phyloP scores from a whole-genome alignment of 2,113 vertebrate genomes.

The Paracanthobrama guichenoti region DNA sequence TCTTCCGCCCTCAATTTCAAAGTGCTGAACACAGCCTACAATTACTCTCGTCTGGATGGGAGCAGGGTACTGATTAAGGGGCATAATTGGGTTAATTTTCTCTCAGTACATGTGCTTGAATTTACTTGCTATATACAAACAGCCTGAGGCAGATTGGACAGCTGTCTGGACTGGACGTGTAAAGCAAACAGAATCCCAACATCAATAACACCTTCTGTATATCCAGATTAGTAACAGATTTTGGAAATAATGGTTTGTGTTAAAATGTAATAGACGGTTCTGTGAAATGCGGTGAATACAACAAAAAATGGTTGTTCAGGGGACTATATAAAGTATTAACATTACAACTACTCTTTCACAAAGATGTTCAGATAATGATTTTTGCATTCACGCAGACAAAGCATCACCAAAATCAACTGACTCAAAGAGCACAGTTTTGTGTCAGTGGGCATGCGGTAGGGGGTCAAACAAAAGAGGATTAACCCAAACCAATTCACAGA shows the following conservation, averaged over 20 bases:
- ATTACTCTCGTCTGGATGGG: constrained; percentile 55
- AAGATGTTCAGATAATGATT: background rate
- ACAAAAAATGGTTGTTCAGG: background rate
- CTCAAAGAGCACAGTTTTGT: background rate
- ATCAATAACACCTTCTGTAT: background rate
- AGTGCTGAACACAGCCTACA: constrained; percentile 49
- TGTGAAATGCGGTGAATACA: background rate
- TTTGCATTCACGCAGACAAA: constrained; percentile 2
- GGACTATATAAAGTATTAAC: background rate
- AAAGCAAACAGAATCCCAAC: constrained; percentile 12
- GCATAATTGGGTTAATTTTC: constrained; percentile 61
- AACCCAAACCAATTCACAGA: constrained; percentile 52
- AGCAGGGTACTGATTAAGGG: constrained; percentile 56
- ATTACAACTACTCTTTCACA: background rate
- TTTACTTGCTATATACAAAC: constrained; percentile 50
- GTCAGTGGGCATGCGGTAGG: constrained; percentile 34
- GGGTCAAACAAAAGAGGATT: constrained; percentile 56
- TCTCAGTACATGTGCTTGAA: constrained; percentile 52
- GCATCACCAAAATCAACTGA: constrained; percentile 26
- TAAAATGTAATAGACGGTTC: background rate
- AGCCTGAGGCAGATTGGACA: constrained; percentile 34
- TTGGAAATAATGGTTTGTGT: background rate
- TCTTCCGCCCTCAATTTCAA: constrained; percentile 52
- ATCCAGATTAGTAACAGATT: background rate
- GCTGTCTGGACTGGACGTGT: background rate